A percentile compares a stretch with the other conserved stretches of the same genome.
These are phyloP conservation scores for Lampris incognitus DNA, from an alignment of 2,113 vertebrate species.

Conservation along the genomic window DNA sequence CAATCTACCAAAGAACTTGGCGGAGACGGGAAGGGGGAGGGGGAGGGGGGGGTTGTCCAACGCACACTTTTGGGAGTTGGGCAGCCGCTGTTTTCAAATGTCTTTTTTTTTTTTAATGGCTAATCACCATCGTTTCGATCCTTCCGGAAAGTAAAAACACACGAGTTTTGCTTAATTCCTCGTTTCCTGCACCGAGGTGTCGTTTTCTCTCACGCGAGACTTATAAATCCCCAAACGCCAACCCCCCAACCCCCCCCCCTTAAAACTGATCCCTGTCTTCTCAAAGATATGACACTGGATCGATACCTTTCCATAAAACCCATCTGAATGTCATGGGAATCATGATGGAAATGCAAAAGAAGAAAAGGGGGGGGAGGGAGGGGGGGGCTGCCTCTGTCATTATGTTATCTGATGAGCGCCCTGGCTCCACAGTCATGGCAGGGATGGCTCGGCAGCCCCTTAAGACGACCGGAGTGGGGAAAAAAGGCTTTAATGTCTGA, in stretches of 20 bases:
- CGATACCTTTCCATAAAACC: slow-evolving; percentile 2
- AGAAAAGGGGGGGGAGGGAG: background rate
- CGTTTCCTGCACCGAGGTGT: slow-evolving; percentile 26
- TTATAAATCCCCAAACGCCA: slow-evolving; percentile 13
- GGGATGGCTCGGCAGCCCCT: slow-evolving; percentile 12
- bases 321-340: slow-evolving; percentile 5
- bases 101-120: too few species aligned
- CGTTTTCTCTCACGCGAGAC: slow-evolving; percentile 5
- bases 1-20: background rate
- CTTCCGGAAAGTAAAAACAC: background rate
- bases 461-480: slow-evolving; percentile 6
- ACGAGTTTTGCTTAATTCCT: slow-evolving; percentile 18
- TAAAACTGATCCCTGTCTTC: slow-evolving; percentile 12
- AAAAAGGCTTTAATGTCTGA: slow-evolving; percentile 44
- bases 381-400: slow-evolving; percentile 33
- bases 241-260: too few species aligned
- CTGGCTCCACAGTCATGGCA: slow-evolving; percentile 12
- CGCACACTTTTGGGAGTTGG: slow-evolving; percentile 11
- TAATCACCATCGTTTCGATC: background rate
- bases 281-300: slow-evolving; percentile 24
- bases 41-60: background rate
- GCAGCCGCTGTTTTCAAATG: too few species aligned
- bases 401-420: slow-evolving; percentile 48
- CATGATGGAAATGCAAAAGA: slow-evolving; percentile 19
- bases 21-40: background rate